Percentiles rank a stretch among this genome's conserved stretches.
These are phyloP conservation scores for Dromaius novaehollandiae DNA, from an alignment of 2,113 vertebrate species.

Conservation along the genomic window DNA sequence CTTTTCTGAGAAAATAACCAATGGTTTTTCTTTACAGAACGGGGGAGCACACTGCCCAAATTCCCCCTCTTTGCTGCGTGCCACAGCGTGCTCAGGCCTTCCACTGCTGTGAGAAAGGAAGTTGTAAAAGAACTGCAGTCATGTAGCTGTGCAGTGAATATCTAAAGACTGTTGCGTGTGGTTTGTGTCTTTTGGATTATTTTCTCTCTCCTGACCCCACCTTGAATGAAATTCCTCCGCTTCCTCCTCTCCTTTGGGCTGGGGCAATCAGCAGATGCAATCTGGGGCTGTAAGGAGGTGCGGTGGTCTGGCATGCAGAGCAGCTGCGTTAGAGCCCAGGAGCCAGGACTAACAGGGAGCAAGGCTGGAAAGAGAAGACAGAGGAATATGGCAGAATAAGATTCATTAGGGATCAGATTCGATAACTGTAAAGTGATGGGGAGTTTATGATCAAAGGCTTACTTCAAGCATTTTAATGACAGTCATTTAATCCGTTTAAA, in stretches of 20 bases:
- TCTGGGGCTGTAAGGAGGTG: background rate
- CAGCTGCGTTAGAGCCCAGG: background rate
- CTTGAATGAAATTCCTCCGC: constrained; percentile 37
- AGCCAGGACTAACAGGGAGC: constrained; percentile 21
- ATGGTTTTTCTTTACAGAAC: background rate
- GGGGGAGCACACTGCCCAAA: background rate
- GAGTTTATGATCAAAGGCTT: constrained; percentile 64
- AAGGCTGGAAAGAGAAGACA: background rate
- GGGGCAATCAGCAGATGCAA: constrained; percentile 49
- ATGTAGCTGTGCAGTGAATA: background rate
- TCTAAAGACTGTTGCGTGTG: background rate
- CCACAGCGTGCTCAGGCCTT: background rate
- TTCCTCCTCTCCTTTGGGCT: constrained; percentile 30
- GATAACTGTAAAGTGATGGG: constrained; percentile 49
- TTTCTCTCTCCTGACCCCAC: constrained; percentile 41
- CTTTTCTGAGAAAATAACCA: background rate
- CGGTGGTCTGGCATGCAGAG: constrained; percentile 40
- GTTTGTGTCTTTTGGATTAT: constrained; percentile 45
- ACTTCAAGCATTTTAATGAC: constrained; percentile 58
- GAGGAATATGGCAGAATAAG: constrained; percentile 16
- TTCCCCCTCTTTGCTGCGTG: background rate
- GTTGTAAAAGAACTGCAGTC: background rate
- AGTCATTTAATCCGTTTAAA: constrained; percentile 23
- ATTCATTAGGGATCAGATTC: constrained; percentile 44
- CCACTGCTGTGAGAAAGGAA: background rate